A percentile compares a stretch with the other conserved stretches of the same genome.
Evolutionary conservation across 2,113 vertebrate species (phyloP).

Genomic region (Steatornis caripensis): DNA sequence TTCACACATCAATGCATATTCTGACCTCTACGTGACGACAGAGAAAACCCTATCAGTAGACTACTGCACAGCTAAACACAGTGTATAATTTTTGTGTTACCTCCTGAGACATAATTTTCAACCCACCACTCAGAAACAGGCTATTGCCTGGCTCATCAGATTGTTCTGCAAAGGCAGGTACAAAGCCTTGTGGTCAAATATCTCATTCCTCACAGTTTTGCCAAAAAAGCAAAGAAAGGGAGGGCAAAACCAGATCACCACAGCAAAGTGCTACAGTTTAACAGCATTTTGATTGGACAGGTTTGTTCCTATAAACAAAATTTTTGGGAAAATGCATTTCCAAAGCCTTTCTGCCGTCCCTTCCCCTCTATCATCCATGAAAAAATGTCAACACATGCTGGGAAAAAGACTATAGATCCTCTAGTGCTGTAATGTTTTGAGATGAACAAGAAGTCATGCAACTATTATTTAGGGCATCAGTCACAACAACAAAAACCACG

Average conservation of each 20-base stretch:
- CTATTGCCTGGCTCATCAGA: neutral
- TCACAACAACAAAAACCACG: neutral
- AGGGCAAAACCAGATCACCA: neutral
- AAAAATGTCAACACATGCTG: neutral
- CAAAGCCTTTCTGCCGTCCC: neutral
- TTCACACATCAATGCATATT: neutral
- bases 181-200: neutral
- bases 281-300: neutral
- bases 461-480: neutral
- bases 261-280: neutral
- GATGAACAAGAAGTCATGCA: neutral
- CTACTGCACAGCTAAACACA: neutral
- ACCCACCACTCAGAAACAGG: neutral
- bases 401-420: neutral
- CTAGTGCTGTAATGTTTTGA: neutral
- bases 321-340: neutral
- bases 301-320: neutral
- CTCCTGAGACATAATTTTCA: neutral
- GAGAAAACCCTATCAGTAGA: neutral
- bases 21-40: neutral
- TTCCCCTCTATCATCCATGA: neutral
- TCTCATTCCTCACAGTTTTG: neutral
- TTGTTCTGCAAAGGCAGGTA: neutral
- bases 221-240: neutral
- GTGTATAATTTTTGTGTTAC: neutral